A percentile compares a stretch with the other conserved stretches of the same genome.
phyloP scores from a whole-genome alignment of 2,888 invertebrate species.

The Acanthosepion pharaonis region DNA sequence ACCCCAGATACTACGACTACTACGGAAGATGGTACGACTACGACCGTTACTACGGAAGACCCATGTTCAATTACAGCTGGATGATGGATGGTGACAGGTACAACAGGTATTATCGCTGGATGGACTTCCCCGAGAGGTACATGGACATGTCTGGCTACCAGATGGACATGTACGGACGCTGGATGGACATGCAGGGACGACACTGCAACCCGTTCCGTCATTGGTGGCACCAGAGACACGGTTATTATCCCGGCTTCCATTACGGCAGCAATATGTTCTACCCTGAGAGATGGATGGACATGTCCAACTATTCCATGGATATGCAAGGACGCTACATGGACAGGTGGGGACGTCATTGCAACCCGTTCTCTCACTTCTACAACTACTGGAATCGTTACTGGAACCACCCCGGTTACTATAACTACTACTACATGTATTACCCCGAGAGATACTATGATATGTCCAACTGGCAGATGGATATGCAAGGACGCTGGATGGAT shows the following conservation, averaged over 20 bases:
- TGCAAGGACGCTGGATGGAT: slow-evolving; percentile 43
- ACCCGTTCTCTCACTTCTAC: neutral
- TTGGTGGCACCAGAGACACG: neutral
- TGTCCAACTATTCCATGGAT: slow-evolving; percentile 35
- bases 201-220: neutral
- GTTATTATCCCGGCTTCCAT: neutral
- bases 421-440: slow-evolving; percentile 35
- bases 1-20: slow-evolving; percentile 25
- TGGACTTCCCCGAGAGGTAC: slow-evolving; percentile 41
- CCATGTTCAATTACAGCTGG: neutral
- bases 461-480: slow-evolving; percentile 43
- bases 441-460: slow-evolving; percentile 42
- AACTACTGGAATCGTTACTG: neutral
- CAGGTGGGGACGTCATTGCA: neutral
- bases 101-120: neutral
- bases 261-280: neutral
- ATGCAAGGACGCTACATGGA: slow-evolving; percentile 38
- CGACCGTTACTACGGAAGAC: neutral
- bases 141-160: slow-evolving; percentile 44
- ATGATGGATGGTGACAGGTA: neutral
- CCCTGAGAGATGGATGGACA: slow-evolving; percentile 33
- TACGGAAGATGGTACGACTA: slow-evolving; percentile 5
- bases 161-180: slow-evolving; percentile 42
- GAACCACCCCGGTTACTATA: neutral
- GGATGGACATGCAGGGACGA: slow-evolving; percentile 33